phyloP scores from a whole-genome alignment of 2,113 vertebrate genomes.

The Pelobates fuscus region DNA sequence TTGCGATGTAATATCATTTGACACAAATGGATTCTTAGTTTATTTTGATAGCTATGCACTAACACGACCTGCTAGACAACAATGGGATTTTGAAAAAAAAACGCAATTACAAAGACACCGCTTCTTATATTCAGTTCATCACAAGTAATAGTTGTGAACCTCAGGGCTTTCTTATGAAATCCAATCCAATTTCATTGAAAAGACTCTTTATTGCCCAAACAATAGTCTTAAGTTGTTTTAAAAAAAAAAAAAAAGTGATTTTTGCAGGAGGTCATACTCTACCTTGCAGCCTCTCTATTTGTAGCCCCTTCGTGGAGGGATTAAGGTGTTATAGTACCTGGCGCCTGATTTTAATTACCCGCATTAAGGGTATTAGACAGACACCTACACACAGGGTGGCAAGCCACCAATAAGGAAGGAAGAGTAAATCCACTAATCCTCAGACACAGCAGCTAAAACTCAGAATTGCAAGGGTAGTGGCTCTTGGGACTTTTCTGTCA shows the following conservation, averaged over 20 bases:
- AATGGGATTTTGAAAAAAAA: no score
- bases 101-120: no score
- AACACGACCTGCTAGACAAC: no score
- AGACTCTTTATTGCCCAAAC: no score
- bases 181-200: no score
- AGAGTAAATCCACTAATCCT: conserved; percentile 33
- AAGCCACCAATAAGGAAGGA: conserved; percentile 14
- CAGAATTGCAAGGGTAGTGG: neutral
- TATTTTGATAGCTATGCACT: no score
- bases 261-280: neutral
- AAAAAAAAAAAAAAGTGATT: neutral
- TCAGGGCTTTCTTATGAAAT: no score
- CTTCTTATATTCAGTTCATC: no score
- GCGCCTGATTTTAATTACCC: conserved; percentile 22
- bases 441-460: neutral
- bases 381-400: conserved; percentile 9
- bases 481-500: conserved; percentile 6
- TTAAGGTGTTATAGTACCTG: conserved; percentile 26
- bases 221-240: no score
- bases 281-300: neutral
- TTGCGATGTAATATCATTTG: no score
- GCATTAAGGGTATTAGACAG: conserved; percentile 20
- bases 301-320: conserved; percentile 2
- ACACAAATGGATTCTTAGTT: no score
- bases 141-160: no score